Evolutionary conservation across 2,113 vertebrate genomes (phyloP), one percentile per base, ranked within the genome.

Genomic region (Poeciliopsis prolifica): DNA sequence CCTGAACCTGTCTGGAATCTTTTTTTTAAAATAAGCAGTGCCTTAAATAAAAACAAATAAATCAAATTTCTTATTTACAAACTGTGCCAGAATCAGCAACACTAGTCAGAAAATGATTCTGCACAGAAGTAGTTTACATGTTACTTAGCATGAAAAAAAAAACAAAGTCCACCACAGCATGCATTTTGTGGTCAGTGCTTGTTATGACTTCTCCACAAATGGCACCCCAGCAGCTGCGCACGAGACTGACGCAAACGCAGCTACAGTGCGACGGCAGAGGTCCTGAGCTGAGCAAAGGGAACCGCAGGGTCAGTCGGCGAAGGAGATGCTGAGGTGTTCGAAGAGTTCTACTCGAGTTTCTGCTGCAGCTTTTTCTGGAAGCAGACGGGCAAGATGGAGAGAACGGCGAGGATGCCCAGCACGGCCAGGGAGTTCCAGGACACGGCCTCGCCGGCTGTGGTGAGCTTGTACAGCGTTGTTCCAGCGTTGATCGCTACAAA

Each of bases 401-500:
- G 95, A 72, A 97, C 92, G 3, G 98, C 97, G 44, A 99, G 94
- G 11, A 98, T 72, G 75, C 96, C 98, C 17, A 99, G 95, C 78
- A 99, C 93, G 68, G 96, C 95, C 72, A 99, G 93, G 74, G 98
- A 99, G 93, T 97, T 96, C 97, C 97, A 99, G 89, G 98, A 99
- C 88, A 99, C 97, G 3, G 97, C 98, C 92, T 99, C 98, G 8
- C 98, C 98, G 2, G 98, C 98, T 69, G 98, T 99, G 48, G 97
- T 98, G 83, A 99, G 96, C 80, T 98, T 98, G 93, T 99, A 98
- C 33, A 99, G 91, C 10, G 97, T 99, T 60, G 98, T 99, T 72
- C 98, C 98, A 7, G 98, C 98, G 40, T 99, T 99, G 86, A 99
- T 99, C 5, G 98, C 98, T 83, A 99, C 96, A 75, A 99, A 99